Evolutionary conservation across 2,797 vertebrate genomes (phyloP).

Genomic region (Falco rusticolus): DNA sequence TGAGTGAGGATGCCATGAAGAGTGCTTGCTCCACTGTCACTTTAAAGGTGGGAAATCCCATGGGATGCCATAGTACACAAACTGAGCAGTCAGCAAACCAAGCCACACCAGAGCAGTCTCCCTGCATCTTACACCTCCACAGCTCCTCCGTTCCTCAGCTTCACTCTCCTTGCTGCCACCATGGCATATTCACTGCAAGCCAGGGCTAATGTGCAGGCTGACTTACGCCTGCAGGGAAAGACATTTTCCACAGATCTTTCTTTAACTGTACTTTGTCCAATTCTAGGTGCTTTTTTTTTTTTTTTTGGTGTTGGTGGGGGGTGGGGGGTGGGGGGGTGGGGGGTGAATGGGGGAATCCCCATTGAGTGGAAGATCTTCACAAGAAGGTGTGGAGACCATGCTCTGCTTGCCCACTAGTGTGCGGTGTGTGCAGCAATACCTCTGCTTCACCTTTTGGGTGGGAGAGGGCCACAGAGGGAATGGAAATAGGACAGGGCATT

Average conservation of each 20-base stretch:
- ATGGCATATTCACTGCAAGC: background rate
- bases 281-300: background rate
- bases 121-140: background rate
- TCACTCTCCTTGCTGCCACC: background rate
- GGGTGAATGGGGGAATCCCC: too few relatives aligned
- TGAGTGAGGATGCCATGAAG: background rate
- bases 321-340: too few relatives aligned
- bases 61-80: background rate
- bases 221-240: background rate
- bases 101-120: background rate
- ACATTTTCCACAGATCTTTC: background rate
- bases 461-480: background rate
- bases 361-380: background rate
- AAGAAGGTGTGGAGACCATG: background rate
- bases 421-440: accelerated
- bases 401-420: accelerated
- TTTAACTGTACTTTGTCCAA: background rate
- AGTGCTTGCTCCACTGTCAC: background rate
- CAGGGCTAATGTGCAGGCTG: background rate
- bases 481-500: background rate
- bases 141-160: background rate
- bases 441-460: background rate
- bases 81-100: background rate
- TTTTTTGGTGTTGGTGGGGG: background rate
- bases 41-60: background rate